phyloP scores from a whole-genome alignment of 2,888 invertebrate species.

The Molorchus minor region DNA sequence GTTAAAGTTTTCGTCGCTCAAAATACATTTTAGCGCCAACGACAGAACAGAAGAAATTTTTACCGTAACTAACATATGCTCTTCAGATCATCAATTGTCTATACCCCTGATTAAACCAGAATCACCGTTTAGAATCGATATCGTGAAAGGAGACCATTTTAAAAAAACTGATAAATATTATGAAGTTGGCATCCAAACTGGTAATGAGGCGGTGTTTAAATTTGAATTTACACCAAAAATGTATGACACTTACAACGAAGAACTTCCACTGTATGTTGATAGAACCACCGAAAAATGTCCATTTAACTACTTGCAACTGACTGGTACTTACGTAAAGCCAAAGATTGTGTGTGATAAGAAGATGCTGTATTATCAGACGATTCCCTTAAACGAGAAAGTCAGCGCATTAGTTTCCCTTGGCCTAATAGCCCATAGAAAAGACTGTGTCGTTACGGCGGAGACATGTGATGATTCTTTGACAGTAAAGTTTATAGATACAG shows the following conservation, averaged over 20 bases:
- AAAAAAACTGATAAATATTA: slow-evolving; percentile 1
- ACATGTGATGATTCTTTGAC: slow-evolving; percentile 17
- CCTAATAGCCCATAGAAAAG: slow-evolving; percentile 26
- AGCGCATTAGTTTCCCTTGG: slow-evolving; percentile 19
- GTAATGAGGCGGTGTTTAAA: slow-evolving; percentile 46
- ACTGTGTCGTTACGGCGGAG: slow-evolving; percentile 36
- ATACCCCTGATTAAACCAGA: slow-evolving; percentile 8
- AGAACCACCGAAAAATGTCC: slow-evolving; percentile 48
- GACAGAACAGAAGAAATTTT: slow-evolving; percentile 14
- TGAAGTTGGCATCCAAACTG: slow-evolving; percentile 35
- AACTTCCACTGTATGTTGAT: slow-evolving; percentile 56
- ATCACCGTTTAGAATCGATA: slow-evolving; percentile 9
- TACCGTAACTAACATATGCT: slow-evolving; percentile 30
- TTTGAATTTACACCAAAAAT: slow-evolving; percentile 50
- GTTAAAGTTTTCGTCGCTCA: slow-evolving; percentile 36
- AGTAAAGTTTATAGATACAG: not conserved
- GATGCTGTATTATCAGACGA: slow-evolving; percentile 55
- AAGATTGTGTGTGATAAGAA: slow-evolving; percentile 48
- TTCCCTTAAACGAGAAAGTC: slow-evolving; percentile 40
- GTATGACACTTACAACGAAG: slow-evolving; percentile 46
- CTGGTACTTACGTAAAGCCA: slow-evolving; percentile 49
- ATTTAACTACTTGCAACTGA: slow-evolving; percentile 57
- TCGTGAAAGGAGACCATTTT: not conserved
- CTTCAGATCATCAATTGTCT: slow-evolving; percentile 1
- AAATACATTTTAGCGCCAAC: slow-evolving; percentile 26